phyloP scores from a whole-genome alignment of 2,888 invertebrate species.

The Ichneumon xanthorius region DNA sequence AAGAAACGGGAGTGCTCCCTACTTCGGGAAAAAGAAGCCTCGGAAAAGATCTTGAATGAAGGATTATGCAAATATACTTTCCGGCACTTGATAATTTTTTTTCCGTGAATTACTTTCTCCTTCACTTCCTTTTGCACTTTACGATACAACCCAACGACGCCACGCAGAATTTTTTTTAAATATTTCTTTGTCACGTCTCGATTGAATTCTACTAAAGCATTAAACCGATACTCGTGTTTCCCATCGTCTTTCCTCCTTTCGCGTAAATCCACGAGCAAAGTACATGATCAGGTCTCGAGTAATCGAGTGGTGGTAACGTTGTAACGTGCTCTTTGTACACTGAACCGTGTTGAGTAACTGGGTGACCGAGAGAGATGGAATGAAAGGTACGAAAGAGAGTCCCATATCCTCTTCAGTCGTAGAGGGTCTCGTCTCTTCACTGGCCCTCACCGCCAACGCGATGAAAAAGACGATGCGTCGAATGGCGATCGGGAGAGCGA shows the following conservation, averaged over 20 bases:
- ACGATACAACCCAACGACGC: background rate
- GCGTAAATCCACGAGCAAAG: slow-evolving; percentile 11
- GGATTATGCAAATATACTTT: slow-evolving; percentile 59
- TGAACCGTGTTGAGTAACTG: slow-evolving; percentile 41
- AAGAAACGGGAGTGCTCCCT: slow-evolving; percentile 44
- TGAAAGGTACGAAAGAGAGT: slow-evolving; percentile 27
- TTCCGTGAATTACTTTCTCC: background rate
- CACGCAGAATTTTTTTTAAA: background rate
- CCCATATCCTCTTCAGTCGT: slow-evolving; percentile 34
- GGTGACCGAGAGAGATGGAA: slow-evolving; percentile 64
- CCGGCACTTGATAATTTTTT: slow-evolving; percentile 25
- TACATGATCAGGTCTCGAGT: slow-evolving; percentile 29
- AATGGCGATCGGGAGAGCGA: slow-evolving; percentile 44
- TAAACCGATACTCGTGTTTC: slow-evolving; percentile 25
- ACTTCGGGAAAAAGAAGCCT: slow-evolving; percentile 50
- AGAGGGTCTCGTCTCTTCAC: slow-evolving; percentile 52
- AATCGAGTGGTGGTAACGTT: slow-evolving; percentile 68
- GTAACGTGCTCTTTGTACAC: slow-evolving; percentile 74
- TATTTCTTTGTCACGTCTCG: slow-evolving; percentile 67
- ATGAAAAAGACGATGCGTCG: slow-evolving; percentile 35
- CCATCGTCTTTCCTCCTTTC: slow-evolving; percentile 1
- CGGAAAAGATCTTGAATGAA: slow-evolving; percentile 46
- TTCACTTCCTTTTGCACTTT: slow-evolving; percentile 2
- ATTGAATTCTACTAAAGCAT: slow-evolving; percentile 79
- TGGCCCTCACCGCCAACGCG: slow-evolving; percentile 11